These are phyloP conservation scores for Drosophila incognita DNA, from an alignment of 2,888 invertebrate genomes.

Conservation along the genomic window DNA sequence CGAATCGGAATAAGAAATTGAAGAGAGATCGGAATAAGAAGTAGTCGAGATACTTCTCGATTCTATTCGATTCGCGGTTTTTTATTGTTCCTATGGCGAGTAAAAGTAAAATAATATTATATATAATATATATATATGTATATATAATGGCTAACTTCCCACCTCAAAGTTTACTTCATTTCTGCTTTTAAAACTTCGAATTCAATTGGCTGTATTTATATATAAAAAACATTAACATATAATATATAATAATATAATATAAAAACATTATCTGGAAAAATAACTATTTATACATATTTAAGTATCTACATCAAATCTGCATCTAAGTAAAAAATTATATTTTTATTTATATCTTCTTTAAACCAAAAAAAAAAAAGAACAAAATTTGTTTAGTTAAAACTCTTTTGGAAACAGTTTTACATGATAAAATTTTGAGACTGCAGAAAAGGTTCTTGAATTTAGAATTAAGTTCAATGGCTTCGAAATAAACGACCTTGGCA, in stretches of 20 bases:
- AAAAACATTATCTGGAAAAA: background rate
- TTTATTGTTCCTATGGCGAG: background rate
- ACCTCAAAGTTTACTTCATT: background rate
- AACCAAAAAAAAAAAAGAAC: background rate
- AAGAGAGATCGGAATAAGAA: background rate
- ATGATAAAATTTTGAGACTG: background rate
- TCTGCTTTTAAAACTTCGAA: background rate
- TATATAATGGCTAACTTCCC: background rate
- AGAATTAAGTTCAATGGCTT: background rate
- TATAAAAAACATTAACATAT: background rate
- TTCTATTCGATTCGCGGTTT: background rate
- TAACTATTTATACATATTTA: background rate
- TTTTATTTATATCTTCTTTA: background rate
- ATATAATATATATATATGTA: background rate
- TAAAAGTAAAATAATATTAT: background rate
- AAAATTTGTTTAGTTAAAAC: background rate
- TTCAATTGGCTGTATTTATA: background rate
- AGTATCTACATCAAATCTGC: background rate
- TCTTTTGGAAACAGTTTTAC: background rate
- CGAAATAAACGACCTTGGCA: background rate
- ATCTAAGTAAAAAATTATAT: background rate
- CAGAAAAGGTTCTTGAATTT: slow-evolving; percentile 1
- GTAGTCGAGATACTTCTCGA: background rate
- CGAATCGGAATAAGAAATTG: background rate
- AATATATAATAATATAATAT: no score